A percentile compares a stretch with the other conserved stretches of the same genome.
Conservation (phyloP, 2,888 invertebrate species). For the Agrilus mali region DNA sequence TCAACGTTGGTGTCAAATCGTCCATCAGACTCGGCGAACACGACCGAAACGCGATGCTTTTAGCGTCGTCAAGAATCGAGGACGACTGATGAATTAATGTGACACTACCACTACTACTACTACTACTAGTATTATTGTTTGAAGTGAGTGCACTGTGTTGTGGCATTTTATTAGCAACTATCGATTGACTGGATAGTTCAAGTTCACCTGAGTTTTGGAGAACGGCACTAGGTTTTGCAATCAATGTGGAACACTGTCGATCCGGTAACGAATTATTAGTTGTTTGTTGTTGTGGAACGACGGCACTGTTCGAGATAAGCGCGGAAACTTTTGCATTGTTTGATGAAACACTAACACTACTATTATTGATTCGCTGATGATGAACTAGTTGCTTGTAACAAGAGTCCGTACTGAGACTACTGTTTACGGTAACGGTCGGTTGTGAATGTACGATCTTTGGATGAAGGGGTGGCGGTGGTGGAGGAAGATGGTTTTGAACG, state of each 20-base stretch:
- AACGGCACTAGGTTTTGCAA: neutral
- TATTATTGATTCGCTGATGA: too few species aligned
- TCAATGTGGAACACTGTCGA: slow-evolving; percentile 2
- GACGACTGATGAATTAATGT: too few species aligned
- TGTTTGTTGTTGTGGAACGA: too few species aligned
- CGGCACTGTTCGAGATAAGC: neutral
- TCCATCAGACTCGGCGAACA: slow-evolving; percentile 23
- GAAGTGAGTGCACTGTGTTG: neutral
- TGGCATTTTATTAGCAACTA: neutral
- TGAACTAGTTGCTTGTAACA: too few species aligned
- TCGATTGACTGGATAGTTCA: neutral
- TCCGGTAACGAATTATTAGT: slow-evolving; percentile 6
- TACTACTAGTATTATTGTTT: neutral
- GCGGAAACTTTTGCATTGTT: slow-evolving; percentile 5
- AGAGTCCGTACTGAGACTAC: neutral
- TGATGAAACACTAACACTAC: too few species aligned
- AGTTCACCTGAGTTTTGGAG: neutral
- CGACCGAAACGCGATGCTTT: slow-evolving; percentile 32
- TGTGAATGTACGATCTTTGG: slow-evolving; percentile 6
- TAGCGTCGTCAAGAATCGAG: too few species aligned
- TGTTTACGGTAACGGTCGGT: slow-evolving; percentile 2
- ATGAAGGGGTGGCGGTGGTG: slow-evolving; percentile 3
- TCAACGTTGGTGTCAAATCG: slow-evolving; percentile 31
- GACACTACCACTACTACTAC: too few species aligned
- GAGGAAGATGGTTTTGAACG: slow-evolving; percentile 9